phyloP scores from a whole-genome alignment of 2,888 invertebrate genomes.

The Oxycera nigricornis region DNA sequence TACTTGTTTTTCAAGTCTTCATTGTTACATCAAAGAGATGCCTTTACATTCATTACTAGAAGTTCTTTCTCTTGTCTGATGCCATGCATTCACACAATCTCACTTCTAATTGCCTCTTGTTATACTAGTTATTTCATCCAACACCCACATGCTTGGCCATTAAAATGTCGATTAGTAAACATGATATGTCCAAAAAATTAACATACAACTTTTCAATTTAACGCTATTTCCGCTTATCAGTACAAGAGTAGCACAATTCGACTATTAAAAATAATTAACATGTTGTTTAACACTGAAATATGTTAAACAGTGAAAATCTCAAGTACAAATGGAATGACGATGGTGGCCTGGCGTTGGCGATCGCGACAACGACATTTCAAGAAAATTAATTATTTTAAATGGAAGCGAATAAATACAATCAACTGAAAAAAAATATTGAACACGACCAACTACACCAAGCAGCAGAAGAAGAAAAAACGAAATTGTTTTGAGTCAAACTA shows the following conservation, averaged over 20 bases:
- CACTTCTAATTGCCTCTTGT: too few relatives aligned
- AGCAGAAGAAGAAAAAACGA: neutral
- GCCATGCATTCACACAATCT: too few relatives aligned
- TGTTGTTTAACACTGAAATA: constrained; percentile 44
- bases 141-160: neutral
- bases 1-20: too few relatives aligned
- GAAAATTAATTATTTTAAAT: constrained; percentile 23
- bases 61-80: too few relatives aligned
- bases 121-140: too few relatives aligned
- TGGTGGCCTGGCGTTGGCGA: neutral
- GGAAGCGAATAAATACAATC: neutral
- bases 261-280: constrained; percentile 48
- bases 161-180: neutral
- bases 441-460: neutral
- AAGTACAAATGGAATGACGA: neutral
- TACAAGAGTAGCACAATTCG: constrained; percentile 16
- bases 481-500: constrained; percentile 8
- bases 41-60: too few relatives aligned
- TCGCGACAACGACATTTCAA: constrained; percentile 11
- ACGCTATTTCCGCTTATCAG: constrained; percentile 38
- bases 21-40: too few relatives aligned
- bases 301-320: constrained; percentile 20
- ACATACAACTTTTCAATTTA: constrained; percentile 27
- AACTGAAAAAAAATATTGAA: neutral
- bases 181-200: neutral